These are phyloP conservation scores for Platalea minor DNA, from an alignment of 2,797 vertebrate species.

Conservation along the genomic window DNA sequence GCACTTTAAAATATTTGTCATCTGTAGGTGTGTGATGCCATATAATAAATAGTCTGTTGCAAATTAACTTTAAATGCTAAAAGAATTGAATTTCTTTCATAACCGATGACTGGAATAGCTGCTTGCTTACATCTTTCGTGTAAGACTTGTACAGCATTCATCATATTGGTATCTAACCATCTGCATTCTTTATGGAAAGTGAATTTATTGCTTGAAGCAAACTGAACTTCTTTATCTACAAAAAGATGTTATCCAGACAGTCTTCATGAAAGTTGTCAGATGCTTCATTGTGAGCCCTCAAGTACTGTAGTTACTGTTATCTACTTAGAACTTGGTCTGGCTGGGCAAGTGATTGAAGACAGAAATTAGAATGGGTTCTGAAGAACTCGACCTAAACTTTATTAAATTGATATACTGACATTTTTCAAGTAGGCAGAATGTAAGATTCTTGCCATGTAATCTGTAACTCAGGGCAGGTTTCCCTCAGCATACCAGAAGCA, in stretches of 20 bases:
- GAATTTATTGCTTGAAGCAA: constrained; percentile 44
- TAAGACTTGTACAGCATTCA: not conserved
- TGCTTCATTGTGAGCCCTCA: not conserved
- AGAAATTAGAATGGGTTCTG: not conserved
- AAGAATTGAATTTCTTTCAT: not conserved
- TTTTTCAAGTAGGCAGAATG: not conserved
- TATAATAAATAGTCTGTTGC: not conserved
- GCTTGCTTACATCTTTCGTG: not conserved
- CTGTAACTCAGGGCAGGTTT: not conserved
- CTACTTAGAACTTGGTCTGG: not conserved
- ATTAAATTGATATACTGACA: not conserved
- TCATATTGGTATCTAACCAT: not conserved
- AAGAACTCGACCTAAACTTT: not conserved
- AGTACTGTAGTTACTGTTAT: not conserved
- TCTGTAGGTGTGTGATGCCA: not conserved
- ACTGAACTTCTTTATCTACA: constrained; percentile 9
- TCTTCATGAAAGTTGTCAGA: not conserved
- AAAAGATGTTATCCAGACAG: not conserved
- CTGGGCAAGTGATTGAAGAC: constrained; percentile 5
- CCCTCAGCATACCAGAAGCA: not conserved
- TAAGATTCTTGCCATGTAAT: not conserved
- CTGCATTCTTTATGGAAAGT: constrained; percentile 36
- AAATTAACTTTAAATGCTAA: not conserved
- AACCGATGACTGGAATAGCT: not conserved
- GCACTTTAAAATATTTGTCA: not conserved